Percentiles rank a stretch among this genome's conserved stretches.
Evolutionary conservation across 2,113 vertebrate genomes (phyloP).

Genomic region (Rhinolophus ferrumequinum): DNA sequence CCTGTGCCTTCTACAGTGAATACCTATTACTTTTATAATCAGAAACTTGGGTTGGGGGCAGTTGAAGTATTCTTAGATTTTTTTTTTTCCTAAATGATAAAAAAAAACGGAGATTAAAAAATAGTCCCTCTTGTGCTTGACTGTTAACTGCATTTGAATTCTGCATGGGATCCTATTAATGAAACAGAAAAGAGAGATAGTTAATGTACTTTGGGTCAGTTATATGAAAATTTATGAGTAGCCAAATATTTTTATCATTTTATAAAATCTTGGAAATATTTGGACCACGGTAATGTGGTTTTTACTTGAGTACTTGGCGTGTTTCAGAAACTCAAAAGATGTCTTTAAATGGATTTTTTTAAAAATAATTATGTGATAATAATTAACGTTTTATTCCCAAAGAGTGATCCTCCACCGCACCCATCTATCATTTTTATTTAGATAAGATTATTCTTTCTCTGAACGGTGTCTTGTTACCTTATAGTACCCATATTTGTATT

Average conservation of each 20-base stretch:
- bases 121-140: neutral
- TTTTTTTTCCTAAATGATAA: neutral
- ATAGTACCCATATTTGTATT: conserved; percentile 39
- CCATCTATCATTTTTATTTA: neutral
- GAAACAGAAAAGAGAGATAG: neutral
- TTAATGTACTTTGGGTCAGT: neutral
- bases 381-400: neutral
- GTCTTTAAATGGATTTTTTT: neutral
- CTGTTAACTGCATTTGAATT: neutral
- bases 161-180: neutral
- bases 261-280: conserved; percentile 13
- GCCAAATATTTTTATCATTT: neutral
- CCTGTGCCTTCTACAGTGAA: neutral
- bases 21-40: neutral
- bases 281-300: neutral
- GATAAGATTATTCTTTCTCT: neutral
- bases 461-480: neutral
- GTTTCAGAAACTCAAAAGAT: neutral
- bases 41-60: neutral
- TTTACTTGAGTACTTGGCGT: neutral
- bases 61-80: neutral
- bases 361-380: neutral
- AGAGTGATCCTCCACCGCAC: neutral
- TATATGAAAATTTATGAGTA: neutral
- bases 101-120: neutral